These are phyloP conservation scores for Lottia gigantea DNA, from an alignment of 2,888 invertebrate genomes.

Conservation along the genomic window DNA sequence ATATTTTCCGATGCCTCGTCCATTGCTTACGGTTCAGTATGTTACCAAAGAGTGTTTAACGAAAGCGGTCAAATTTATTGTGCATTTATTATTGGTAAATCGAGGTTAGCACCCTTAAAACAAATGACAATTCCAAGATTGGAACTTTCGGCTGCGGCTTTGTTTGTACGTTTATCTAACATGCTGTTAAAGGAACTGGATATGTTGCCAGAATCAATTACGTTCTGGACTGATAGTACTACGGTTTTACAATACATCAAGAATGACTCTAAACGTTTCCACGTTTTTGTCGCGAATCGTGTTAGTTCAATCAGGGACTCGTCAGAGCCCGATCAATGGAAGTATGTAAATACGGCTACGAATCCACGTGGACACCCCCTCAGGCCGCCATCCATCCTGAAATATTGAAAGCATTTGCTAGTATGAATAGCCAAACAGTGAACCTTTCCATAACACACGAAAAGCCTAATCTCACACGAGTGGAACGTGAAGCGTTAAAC, in stretches of 20 bases:
- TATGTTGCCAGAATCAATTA: not conserved
- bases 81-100: slow-evolving; percentile 23
- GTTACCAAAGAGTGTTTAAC: slow-evolving; percentile 11
- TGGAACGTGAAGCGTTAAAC: too few species aligned
- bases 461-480: too few species aligned
- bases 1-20: slow-evolving; percentile 19
- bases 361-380: too few species aligned
- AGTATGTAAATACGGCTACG: too few species aligned
- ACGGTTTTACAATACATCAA: not conserved
- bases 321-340: too few species aligned
- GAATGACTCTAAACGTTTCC: not conserved
- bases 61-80: not conserved
- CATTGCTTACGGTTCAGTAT: slow-evolving; percentile 10
- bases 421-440: too few species aligned
- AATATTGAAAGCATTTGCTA: too few species aligned
- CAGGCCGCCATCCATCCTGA: too few species aligned
- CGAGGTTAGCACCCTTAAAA: slow-evolving; percentile 27
- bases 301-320: too few species aligned
- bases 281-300: too few species aligned
- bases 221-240: not conserved
- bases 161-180: slow-evolving; percentile 12
- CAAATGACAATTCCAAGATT: slow-evolving; percentile 28
- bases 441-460: too few species aligned
- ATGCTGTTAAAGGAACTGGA: not conserved
- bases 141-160: slow-evolving; percentile 28